Percentiles rank a stretch among this genome's conserved stretches.
Evolutionary conservation across 2,888 invertebrate species (phyloP).

Genomic region (Drosophila putrida): DNA sequence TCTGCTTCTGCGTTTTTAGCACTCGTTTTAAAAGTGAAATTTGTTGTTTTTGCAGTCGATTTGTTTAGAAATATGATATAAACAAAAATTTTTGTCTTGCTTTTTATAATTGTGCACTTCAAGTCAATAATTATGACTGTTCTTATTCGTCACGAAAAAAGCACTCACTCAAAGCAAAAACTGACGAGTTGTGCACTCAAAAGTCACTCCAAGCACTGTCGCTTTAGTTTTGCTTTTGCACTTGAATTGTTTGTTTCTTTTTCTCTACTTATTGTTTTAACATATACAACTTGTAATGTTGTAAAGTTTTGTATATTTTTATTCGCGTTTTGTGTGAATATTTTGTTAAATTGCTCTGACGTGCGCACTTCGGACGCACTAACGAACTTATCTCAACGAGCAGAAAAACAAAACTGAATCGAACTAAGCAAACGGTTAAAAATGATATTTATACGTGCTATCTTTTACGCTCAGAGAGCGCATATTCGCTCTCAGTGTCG

Average conservation of each 20-base stretch:
- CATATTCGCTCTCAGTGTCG: slow-evolving; percentile 6
- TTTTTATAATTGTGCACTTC: slow-evolving; percentile 35
- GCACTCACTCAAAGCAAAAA: slow-evolving; percentile 52
- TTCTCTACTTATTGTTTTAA: not conserved
- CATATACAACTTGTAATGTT: slow-evolving; percentile 28
- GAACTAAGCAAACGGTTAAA: slow-evolving; percentile 39
- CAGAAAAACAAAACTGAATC: slow-evolving; percentile 55
- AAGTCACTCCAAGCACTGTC: slow-evolving; percentile 7
- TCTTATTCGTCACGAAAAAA: slow-evolving; percentile 31
- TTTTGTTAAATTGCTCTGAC: slow-evolving; percentile 25
- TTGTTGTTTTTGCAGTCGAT: slow-evolving; percentile 54
- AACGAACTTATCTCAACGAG: slow-evolving; percentile 45
- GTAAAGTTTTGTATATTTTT: slow-evolving; percentile 18
- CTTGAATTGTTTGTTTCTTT: slow-evolving; percentile 14
- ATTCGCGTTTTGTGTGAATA: slow-evolving; percentile 33
- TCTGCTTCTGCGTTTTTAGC: slow-evolving; percentile 43
- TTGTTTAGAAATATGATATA: slow-evolving; percentile 72
- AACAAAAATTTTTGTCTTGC: slow-evolving; percentile 56
- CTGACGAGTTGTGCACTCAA: slow-evolving; percentile 41
- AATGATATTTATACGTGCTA: slow-evolving; percentile 51
- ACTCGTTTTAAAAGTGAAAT: slow-evolving; percentile 64
- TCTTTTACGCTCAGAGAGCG: slow-evolving; percentile 33
- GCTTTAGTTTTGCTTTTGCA: slow-evolving; percentile 14
- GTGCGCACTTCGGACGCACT: slow-evolving; percentile 35
- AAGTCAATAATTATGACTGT: slow-evolving; percentile 5